phyloP scores from a whole-genome alignment of 1,140 invertebrate species.

The Meloidogyne hapla region DNA sequence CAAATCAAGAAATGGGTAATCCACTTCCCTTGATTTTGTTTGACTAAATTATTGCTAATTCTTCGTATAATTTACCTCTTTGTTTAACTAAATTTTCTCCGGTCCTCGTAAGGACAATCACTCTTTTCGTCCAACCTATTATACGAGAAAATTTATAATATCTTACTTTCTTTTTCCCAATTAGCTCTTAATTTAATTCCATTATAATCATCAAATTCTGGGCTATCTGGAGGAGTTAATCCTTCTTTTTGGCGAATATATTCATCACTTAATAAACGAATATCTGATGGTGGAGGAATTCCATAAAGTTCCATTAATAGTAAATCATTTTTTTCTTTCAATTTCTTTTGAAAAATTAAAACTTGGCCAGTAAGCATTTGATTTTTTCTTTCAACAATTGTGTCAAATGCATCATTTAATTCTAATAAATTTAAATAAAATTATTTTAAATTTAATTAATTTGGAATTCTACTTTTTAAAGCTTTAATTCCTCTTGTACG shows the following conservation, averaged over 20 bases:
- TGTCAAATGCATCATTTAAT: background rate
- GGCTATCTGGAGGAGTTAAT: background rate
- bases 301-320: background rate
- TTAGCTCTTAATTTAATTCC: background rate
- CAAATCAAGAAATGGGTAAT: too few relatives aligned
- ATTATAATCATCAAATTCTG: background rate
- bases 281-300: background rate
- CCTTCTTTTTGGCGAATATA: background rate
- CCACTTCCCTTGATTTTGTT: too few relatives aligned
- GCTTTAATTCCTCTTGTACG: background rate
- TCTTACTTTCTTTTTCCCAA: background rate
- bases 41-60: too few relatives aligned
- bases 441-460: too few relatives aligned
- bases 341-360: background rate
- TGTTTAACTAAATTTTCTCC: too few relatives aligned
- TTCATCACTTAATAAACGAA: background rate
- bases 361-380: background rate
- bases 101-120: too few relatives aligned
- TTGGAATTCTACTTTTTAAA: background rate
- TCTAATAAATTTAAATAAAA: background rate
- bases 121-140: too few relatives aligned
- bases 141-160: too few relatives aligned
- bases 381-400: background rate
- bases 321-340: slow-evolving; percentile 3
- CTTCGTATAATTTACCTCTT: too few relatives aligned